These are phyloP conservation scores for Melanophora roralis DNA, from an alignment of 2,888 invertebrate genomes.

Conservation along the genomic window DNA sequence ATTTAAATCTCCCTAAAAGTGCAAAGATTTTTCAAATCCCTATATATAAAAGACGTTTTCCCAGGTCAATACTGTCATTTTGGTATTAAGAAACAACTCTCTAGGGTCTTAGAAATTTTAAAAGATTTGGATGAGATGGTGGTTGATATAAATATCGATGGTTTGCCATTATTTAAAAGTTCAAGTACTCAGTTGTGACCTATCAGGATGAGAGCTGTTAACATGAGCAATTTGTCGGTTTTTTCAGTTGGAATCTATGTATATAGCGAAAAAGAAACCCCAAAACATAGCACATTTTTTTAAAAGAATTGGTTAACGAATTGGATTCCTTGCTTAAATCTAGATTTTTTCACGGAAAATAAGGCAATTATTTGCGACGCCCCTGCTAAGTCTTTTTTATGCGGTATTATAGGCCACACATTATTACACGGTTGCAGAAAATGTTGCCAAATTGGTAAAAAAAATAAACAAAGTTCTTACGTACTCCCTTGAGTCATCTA, in stretches of 20 bases:
- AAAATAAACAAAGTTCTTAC: not conserved
- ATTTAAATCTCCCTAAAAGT: no score
- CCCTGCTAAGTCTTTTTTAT: constrained; percentile 18
- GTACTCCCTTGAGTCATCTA: constrained; percentile 3
- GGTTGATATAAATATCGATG: constrained; percentile 4
- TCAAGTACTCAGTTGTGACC: constrained; percentile 5
- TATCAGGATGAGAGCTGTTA: not conserved
- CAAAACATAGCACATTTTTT: not conserved
- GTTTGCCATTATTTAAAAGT: constrained; percentile 9
- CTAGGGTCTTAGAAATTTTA: not conserved
- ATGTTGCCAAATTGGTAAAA: constrained; percentile 5
- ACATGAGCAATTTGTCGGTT: not conserved
- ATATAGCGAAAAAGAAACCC: not conserved
- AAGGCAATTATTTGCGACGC: constrained; percentile 15
- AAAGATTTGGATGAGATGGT: not conserved
- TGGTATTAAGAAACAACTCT: not conserved
- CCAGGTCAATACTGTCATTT: not conserved
- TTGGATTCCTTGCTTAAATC: no score
- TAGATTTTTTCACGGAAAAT: no score
- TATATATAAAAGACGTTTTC: no score
- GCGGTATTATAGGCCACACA: constrained; percentile 2
- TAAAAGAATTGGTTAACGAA: no score
- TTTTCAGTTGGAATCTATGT: not conserved
- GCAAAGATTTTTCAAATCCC: no score
- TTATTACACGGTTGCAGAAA: constrained; percentile 15